Evolutionary conservation across 2,888 invertebrate species (phyloP).

Genomic region (Leptinotarsa tumamoca): DNA sequence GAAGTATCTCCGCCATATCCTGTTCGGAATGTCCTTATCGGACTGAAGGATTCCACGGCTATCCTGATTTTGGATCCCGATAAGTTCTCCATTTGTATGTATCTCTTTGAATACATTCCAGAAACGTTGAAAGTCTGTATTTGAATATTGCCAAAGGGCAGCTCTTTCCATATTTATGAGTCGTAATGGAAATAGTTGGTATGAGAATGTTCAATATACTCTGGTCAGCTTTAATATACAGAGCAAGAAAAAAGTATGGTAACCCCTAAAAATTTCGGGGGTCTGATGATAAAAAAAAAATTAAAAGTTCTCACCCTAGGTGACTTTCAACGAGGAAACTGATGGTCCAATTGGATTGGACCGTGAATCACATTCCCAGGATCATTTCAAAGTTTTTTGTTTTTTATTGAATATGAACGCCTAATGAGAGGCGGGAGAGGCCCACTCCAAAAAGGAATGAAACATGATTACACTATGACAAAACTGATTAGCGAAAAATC

Average conservation of each 20-base stretch:
- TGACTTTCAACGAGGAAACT: too few relatives aligned
- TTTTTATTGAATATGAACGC: too few relatives aligned
- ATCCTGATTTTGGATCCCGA: slow-evolving; percentile 51
- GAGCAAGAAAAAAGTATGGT: not conserved
- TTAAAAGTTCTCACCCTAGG: too few relatives aligned
- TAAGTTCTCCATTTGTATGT: slow-evolving; percentile 44
- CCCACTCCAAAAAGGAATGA: too few relatives aligned
- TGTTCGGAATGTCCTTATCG: slow-evolving; percentile 50
- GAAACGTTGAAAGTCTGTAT: slow-evolving; percentile 14
- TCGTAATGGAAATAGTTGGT: not conserved
- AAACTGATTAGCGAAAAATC: too few relatives aligned
- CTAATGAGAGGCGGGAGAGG: too few relatives aligned
- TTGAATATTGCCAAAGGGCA: slow-evolving; percentile 25
- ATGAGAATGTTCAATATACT: not conserved
- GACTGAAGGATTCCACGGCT: slow-evolving; percentile 48
- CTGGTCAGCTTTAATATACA: not conserved
- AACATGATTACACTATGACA: too few relatives aligned
- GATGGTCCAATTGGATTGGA: too few relatives aligned
- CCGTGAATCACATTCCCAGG: too few relatives aligned
- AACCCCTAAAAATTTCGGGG: not conserved
- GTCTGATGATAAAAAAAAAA: too few relatives aligned
- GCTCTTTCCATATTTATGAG: not conserved
- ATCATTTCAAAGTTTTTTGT: too few relatives aligned
- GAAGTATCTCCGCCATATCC: slow-evolving; percentile 57
- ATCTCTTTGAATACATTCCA: slow-evolving; percentile 17